phyloP scores from a whole-genome alignment of 2,113 vertebrate species.

The Etheostoma cragini region DNA sequence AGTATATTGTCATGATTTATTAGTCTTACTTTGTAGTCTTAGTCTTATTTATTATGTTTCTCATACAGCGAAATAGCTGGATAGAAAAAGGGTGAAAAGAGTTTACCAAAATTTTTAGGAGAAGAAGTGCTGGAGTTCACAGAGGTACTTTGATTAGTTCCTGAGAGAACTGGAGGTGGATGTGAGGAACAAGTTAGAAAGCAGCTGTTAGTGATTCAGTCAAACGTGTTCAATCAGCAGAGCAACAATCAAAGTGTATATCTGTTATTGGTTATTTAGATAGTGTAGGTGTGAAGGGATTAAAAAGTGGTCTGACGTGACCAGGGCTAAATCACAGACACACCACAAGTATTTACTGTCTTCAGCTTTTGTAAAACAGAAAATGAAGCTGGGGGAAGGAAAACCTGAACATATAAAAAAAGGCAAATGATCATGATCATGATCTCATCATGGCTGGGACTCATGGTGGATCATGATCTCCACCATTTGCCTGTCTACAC shows the following conservation, averaged over 20 bases:
- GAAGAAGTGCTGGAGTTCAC: conserved; percentile 8
- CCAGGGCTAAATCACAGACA: background rate
- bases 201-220: conserved; percentile 4
- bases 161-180: conserved; percentile 43
- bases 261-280: background rate
- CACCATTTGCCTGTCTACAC: background rate
- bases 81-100: background rate
- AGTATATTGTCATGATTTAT: background rate
- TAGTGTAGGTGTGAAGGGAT: background rate
- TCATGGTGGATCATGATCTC: too few species aligned
- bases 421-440: background rate
- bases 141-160: conserved; percentile 17
- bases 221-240: background rate
- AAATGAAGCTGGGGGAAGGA: background rate
- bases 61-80: background rate
- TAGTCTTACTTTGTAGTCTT: background rate
- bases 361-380: background rate
- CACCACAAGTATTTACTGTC: background rate
- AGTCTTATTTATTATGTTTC: background rate
- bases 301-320: background rate
- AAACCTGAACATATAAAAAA: background rate
- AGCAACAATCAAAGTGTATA: background rate
- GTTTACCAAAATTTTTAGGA: conserved; percentile 49
- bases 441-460: too few species aligned
- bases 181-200: conserved; percentile 31